Percentiles rank a stretch among this genome's conserved stretches.
phyloP scores from a whole-genome alignment of 1,140 invertebrate species.

The Drosophila novamexicana region DNA sequence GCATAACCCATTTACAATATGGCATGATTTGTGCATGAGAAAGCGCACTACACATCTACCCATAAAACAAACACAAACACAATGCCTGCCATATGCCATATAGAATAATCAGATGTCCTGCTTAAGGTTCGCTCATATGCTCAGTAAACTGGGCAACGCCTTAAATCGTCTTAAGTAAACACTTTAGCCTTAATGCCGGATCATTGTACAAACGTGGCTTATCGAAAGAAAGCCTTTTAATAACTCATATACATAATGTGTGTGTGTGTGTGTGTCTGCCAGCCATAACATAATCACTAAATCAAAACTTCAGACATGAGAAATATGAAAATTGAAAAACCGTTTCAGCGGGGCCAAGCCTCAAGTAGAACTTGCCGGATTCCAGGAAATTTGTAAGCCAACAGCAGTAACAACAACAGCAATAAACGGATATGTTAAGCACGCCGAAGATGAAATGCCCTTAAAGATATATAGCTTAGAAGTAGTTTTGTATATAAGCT shows the following conservation, averaged over 20 bases:
- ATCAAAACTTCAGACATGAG: constrained; percentile 73
- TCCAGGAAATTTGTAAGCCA: constrained; percentile 42
- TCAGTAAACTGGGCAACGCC: constrained; percentile 54
- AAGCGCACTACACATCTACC: not conserved
- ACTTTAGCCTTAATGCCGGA: constrained; percentile 50
- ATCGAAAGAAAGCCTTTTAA: constrained; percentile 76
- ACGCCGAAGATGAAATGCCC: no score
- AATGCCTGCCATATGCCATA: constrained; percentile 2
- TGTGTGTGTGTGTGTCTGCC: constrained; percentile 2
- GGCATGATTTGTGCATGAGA: constrained; percentile 3
- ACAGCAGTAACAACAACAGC: constrained; percentile 17
- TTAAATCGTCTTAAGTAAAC: constrained; percentile 73
- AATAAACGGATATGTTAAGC: not conserved
- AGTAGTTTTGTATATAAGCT: no score
- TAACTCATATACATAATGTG: constrained; percentile 65
- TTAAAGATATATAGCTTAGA: no score
- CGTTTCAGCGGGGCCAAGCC: constrained; percentile 40
- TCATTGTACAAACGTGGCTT: constrained; percentile 66
- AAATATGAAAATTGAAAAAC: constrained; percentile 81
- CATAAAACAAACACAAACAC: not conserved
- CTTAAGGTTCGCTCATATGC: constrained; percentile 36
- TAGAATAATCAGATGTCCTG: constrained; percentile 68
- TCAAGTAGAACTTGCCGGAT: constrained; percentile 34
- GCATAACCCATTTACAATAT: not conserved
- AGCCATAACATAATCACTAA: constrained; percentile 64